phyloP scores from a whole-genome alignment of 35 echinoderm and acorn worm species.

The Ptychodera flava region DNA sequence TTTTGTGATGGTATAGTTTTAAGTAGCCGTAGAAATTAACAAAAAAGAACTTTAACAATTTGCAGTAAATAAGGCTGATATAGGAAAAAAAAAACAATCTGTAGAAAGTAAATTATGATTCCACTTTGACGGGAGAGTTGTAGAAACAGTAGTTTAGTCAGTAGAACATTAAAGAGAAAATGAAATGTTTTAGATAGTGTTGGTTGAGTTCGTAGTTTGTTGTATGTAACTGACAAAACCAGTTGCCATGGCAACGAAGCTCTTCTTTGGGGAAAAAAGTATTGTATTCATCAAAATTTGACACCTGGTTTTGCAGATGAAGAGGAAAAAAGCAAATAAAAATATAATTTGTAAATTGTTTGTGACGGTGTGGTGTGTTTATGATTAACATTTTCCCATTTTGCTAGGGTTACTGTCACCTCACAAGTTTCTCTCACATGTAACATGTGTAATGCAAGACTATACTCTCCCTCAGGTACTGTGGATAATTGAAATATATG shows the following conservation, averaged over 20 bases:
- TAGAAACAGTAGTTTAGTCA: too few species aligned
- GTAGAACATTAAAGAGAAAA: not conserved
- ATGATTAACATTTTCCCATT: too few species aligned
- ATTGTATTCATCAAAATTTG: not conserved
- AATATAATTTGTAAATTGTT: not conserved
- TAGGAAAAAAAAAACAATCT: not conserved
- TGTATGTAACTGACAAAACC: slow-evolving; percentile 1
- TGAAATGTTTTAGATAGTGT: not conserved
- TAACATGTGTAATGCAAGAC: too few species aligned
- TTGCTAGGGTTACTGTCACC: too few species aligned
- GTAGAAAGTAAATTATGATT: not conserved
- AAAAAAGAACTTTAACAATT: not conserved
- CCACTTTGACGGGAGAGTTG: not conserved
- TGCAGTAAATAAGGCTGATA: not conserved
- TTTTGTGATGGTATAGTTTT: not conserved
- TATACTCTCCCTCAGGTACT: too few species aligned
- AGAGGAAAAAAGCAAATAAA: not conserved
- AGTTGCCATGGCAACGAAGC: not conserved
- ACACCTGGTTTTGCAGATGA: not conserved
- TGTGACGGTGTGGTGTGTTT: too few species aligned
- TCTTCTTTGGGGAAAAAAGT: not conserved
- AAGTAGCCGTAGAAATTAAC: not conserved
- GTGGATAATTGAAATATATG: too few species aligned
- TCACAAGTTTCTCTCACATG: too few species aligned
- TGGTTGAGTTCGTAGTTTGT: not conserved